Base-by-base conservation (phyloP, 2,888 invertebrate genomes). In the Catonia carolina region DNA sequence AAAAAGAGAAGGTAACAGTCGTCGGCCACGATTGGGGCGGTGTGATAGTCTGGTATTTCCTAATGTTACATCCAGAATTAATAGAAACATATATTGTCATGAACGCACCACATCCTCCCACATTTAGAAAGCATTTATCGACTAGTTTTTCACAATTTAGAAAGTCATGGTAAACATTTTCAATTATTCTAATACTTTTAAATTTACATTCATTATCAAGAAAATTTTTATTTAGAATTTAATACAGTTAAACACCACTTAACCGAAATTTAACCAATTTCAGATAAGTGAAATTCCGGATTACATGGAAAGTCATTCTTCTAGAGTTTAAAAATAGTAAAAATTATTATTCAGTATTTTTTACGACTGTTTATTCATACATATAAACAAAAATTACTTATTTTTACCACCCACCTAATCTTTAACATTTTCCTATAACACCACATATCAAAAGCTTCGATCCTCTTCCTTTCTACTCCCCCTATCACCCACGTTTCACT, bases 11-110 rank as follows among this genome's bases (percentile, higher is more conserved):
- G 63, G 77, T 74, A 63, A 77, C 78, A 42, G 66, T 85, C 8
- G 75, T 84, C 2, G 76, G 77, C 1, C 85, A 85, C 71, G 85
- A 85, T 69, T 85, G 84, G 84, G 86, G 86, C 57, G 83, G 81
- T 50, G 61, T 77, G 8, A 69, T 85, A 1, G 78, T 78, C 0
- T 81, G 78, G 74, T 65, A 67, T 35, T 75, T 82, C 65, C 75
- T 80, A 1, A 71, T 75, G 41, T 62, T 66, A 1, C 72, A 82
- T 65, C 81, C 82, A 1, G 76, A 82, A 1, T 68, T 77, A 60
- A 68, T 85, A 36, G 78, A 77, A 10, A 72, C 71, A 18, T 71
- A 81, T 41, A 70, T 85, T 18, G 67, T 81, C 58, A 67, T 83
- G 62, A 79, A 79, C 60, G 77, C 77, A 55, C 73, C 78, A 0